phyloP scores from a whole-genome alignment of 2,888 invertebrate species.

The Cantharis rufa region DNA sequence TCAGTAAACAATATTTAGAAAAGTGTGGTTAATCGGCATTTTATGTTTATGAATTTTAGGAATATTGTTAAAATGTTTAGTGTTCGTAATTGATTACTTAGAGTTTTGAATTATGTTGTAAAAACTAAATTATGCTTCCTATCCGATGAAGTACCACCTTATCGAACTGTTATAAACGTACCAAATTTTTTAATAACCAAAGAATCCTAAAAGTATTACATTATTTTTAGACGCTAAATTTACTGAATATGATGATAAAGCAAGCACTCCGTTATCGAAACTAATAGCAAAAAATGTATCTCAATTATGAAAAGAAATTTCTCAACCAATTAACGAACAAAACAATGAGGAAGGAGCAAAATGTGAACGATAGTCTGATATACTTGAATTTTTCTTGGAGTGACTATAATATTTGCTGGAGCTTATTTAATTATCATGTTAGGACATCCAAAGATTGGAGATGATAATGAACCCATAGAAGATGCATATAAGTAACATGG shows the following conservation, averaged over 20 bases:
- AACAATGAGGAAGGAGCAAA: constrained; percentile 35
- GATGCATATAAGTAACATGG: constrained; percentile 76
- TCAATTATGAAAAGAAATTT: constrained; percentile 24
- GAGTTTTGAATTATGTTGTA: constrained; percentile 27
- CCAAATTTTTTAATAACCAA: constrained; percentile 19
- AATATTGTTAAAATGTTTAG: constrained; percentile 28
- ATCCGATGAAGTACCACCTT: constrained; percentile 7
- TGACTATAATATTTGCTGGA: constrained; percentile 62
- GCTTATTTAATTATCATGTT: constrained; percentile 69
- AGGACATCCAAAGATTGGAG: constrained; percentile 73
- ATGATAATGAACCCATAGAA: constrained; percentile 71
- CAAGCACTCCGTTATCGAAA: constrained; percentile 27
- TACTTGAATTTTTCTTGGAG: constrained; percentile 59
- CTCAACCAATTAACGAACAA: constrained; percentile 19
- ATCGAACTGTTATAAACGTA: constrained; percentile 21
- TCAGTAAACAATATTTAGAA: not conserved
- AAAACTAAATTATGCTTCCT: constrained; percentile 16
- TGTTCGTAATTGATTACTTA: constrained; percentile 21
- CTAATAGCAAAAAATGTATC: constrained; percentile 33
- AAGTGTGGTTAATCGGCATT: not conserved
- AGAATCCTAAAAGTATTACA: not conserved
- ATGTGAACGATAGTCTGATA: constrained; percentile 40
- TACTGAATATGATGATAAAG: constrained; percentile 17
- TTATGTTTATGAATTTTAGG: not conserved
- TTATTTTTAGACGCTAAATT: constrained; percentile 26